These are phyloP conservation scores for Hormaphis cornu DNA, from an alignment of 1,140 invertebrate genomes.

Conservation along the genomic window DNA sequence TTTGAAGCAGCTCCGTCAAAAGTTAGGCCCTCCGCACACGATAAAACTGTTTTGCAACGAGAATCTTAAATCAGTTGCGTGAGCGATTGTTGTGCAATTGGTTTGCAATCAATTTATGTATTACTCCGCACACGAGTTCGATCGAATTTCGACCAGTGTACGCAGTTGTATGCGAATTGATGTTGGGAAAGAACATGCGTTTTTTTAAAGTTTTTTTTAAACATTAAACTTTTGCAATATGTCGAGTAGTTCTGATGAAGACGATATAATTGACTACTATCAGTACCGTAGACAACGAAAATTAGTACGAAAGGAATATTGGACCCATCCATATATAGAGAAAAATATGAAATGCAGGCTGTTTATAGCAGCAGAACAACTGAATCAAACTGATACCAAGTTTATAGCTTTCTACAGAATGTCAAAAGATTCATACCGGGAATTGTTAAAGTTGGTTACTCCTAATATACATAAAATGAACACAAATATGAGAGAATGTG, in stretches of 20 bases:
- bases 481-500: constrained; percentile 17
- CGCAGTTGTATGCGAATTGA: background rate
- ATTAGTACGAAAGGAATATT: constrained; percentile 1
- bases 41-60: background rate
- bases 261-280: background rate
- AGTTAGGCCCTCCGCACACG: background rate
- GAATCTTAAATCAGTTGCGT: background rate
- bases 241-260: constrained; percentile 4
- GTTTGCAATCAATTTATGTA: no score
- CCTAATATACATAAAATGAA: constrained; percentile 4
- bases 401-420: constrained; percentile 2
- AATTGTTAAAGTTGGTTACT: background rate
- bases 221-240: background rate
- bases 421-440: background rate
- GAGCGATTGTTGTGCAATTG: background rate
- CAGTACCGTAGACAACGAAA: constrained; percentile 11
- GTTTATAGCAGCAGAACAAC: background rate
- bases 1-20: no score
- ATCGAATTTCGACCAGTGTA: background rate
- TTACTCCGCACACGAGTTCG: background rate
- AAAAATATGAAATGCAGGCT: background rate
- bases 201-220: constrained; percentile 8
- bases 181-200: background rate
- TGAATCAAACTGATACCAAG: background rate
- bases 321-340: background rate